These are phyloP conservation scores for Phalera bucephala DNA, from an alignment of 2,888 invertebrate genomes.

Conservation along the genomic window DNA sequence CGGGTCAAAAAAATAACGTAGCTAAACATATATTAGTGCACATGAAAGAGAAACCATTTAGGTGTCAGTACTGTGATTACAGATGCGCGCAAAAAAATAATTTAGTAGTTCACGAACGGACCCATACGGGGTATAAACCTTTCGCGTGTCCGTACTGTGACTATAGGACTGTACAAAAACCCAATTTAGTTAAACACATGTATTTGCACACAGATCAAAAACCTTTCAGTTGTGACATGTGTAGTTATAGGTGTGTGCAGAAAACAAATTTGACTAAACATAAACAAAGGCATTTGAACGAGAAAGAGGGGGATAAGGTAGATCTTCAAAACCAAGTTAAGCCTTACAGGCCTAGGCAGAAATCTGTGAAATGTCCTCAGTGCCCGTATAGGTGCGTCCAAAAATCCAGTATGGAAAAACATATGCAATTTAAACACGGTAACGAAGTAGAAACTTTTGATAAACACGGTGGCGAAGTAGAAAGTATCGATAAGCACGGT, in stretches of 20 bases:
- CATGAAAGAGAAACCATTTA: constrained; percentile 77
- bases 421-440: constrained; percentile 67
- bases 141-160: constrained; percentile 77
- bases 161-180: constrained; percentile 76
- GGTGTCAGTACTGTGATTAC: constrained; percentile 78
- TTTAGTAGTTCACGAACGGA: constrained; percentile 74
- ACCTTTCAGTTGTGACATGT: constrained; percentile 75
- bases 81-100: constrained; percentile 78
- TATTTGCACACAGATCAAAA: constrained; percentile 78
- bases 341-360: constrained; percentile 69
- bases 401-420: constrained; percentile 74
- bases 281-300: constrained; percentile 71
- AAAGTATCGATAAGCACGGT: constrained; percentile 32
- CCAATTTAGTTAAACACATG: constrained; percentile 79
- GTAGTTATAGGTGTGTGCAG: constrained; percentile 74
- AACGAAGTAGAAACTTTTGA: constrained; percentile 31
- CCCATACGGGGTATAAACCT: constrained; percentile 77
- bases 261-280: constrained; percentile 78
- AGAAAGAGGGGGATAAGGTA: constrained; percentile 56
- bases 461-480: no score
- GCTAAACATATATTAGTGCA: constrained; percentile 78
- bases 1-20: constrained; percentile 77
- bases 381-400: constrained; percentile 73
- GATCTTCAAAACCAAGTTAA: constrained; percentile 57
- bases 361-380: constrained; percentile 66